These are phyloP conservation scores for Synanthedon myopaeformis DNA, from an alignment of 2,888 invertebrate species.

Conservation along the genomic window DNA sequence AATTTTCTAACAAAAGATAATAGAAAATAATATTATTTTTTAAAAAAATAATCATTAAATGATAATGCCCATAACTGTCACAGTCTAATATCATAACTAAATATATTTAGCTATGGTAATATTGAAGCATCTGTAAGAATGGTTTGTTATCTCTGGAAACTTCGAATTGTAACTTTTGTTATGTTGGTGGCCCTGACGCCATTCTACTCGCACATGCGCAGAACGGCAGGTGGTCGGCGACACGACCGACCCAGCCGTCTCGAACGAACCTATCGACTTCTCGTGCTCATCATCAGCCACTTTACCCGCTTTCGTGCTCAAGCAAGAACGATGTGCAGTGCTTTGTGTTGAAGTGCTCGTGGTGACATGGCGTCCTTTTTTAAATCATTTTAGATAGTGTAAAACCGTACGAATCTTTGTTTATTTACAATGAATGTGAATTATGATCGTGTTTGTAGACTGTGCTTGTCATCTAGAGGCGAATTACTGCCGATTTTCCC, in stretches of 20 bases:
- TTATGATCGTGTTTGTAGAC: constrained; percentile 72
- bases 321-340: constrained; percentile 66
- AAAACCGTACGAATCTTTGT: constrained; percentile 40
- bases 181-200: constrained; percentile 52
- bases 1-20: too few species aligned
- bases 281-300: constrained; percentile 71
- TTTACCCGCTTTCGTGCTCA: constrained; percentile 69
- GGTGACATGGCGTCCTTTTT: constrained; percentile 68
- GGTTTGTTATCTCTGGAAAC: constrained; percentile 34
- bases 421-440: constrained; percentile 68
- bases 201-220: constrained; percentile 70
- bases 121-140: constrained; percentile 8
- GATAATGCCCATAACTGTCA: neutral
- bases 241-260: constrained; percentile 64
- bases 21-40: too few species aligned
- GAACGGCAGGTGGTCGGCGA: constrained; percentile 71
- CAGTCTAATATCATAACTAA: too few species aligned
- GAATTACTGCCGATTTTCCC: constrained; percentile 71
- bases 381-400: constrained; percentile 46
- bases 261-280: constrained; percentile 68
- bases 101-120: neutral
- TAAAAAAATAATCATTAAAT: too few species aligned
- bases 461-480: constrained; percentile 73
- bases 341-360: constrained; percentile 68
- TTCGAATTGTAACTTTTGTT: constrained; percentile 25